phyloP scores from a whole-genome alignment of 37 sponge, comb jelly and placozoan species.

The Mnemiopsis leidyi region DNA sequence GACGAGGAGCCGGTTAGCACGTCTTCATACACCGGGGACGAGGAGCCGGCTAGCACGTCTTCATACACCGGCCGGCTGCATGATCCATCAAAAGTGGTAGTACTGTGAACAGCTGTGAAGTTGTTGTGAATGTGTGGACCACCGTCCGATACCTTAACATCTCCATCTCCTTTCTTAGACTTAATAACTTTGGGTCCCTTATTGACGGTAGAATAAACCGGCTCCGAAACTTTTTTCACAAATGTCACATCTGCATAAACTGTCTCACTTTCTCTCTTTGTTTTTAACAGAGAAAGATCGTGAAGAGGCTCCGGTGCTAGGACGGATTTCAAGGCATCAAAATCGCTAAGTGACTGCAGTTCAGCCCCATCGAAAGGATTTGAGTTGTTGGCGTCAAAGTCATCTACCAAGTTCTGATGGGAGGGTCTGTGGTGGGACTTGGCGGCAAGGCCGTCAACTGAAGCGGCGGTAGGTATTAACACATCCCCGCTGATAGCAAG shows the following conservation, averaged over 20 bases:
- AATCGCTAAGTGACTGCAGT: conserved; percentile 58
- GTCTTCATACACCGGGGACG: background rate
- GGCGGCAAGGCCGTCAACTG: background rate
- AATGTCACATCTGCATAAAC: background rate
- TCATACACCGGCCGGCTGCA: background rate
- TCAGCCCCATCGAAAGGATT: conserved; percentile 61
- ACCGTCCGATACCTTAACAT: background rate
- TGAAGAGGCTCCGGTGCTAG: background rate
- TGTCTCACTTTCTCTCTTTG: background rate
- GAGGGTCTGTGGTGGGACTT: background rate
- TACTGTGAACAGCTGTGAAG: conserved; percentile 5
- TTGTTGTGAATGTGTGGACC: conserved; percentile 38
- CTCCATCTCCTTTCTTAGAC: background rate
- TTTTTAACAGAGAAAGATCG: background rate
- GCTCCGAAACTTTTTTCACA: background rate
- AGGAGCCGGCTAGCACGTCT: background rate
- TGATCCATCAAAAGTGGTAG: background rate
- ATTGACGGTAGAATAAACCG: conserved; percentile 28
- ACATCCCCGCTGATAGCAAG: conserved; percentile 1
- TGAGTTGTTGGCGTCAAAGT: conserved; percentile 3
- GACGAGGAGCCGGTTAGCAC: background rate
- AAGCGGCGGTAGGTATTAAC: background rate
- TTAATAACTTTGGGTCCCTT: background rate
- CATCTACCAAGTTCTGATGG: background rate
- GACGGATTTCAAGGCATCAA: conserved; percentile 28